Evolutionary conservation across 2,113 vertebrate species (phyloP).

Genomic region (Halcyon malimbica): DNA sequence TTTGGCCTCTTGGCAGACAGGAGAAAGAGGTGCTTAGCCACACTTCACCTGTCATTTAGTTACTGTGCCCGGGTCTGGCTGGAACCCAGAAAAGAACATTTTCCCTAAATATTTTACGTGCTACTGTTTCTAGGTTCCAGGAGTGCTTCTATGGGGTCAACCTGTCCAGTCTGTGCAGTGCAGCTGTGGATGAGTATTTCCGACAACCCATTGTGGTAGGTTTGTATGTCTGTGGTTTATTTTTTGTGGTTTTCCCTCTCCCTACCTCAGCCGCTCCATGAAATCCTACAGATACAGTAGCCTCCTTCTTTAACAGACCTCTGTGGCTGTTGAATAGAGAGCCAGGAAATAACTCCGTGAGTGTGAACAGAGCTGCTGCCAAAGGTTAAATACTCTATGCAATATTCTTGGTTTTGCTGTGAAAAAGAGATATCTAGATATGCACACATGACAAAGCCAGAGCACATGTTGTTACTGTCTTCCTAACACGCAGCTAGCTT

Average conservation of each 20-base stretch:
- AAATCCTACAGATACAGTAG: background rate
- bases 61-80: background rate
- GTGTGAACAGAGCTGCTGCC: background rate
- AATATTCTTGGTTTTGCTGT: background rate
- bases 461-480: background rate
- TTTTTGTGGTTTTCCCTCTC: background rate
- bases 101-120: background rate
- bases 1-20: background rate
- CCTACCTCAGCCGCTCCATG: background rate
- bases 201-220: slow-evolving; percentile 79
- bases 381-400: background rate
- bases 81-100: background rate
- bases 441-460: background rate
- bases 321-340: background rate
- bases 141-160: slow-evolving; percentile 79
- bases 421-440: background rate
- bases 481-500: background rate
- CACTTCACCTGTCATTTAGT: background rate
- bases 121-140: slow-evolving; percentile 76
- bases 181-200: slow-evolving; percentile 79
- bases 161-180: slow-evolving; percentile 73
- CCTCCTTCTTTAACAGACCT: background rate
- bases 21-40: background rate
- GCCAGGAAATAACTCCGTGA: background rate
- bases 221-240: background rate